Evolutionary conservation across 1,140 invertebrate genomes (phyloP).

Genomic region (Branchinecta lynchi): DNA sequence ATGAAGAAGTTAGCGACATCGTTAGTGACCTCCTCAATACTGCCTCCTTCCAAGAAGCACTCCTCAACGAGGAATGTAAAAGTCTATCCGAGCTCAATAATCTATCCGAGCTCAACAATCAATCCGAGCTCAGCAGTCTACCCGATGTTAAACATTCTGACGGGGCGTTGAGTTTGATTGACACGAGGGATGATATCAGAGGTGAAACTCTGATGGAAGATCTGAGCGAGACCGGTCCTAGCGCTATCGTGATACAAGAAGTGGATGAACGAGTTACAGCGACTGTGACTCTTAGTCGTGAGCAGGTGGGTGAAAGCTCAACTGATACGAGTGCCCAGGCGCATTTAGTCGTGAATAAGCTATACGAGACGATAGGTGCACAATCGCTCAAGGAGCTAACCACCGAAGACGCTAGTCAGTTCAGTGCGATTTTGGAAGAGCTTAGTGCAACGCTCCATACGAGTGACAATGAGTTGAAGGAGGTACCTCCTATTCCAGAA

Average conservation of each 20-base stretch:
- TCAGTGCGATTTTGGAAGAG: conserved; percentile 3
- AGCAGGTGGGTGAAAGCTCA: background rate
- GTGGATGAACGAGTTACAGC: background rate
- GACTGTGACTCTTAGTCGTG: background rate
- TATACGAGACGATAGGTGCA: background rate
- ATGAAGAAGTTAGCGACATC: conserved; percentile 9
- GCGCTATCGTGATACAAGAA: background rate
- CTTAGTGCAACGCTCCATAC: background rate
- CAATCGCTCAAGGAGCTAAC: background rate
- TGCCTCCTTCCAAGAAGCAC: conserved; percentile 2
- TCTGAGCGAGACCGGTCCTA: background rate
- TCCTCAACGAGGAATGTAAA: background rate
- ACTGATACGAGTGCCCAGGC: background rate
- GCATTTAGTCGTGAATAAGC: background rate
- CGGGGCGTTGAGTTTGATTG: too few relatives aligned
- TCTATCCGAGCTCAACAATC: too few relatives aligned
- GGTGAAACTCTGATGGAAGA: background rate
- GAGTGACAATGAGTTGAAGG: background rate
- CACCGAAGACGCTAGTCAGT: background rate
- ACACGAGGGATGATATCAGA: background rate
- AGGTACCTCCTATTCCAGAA: background rate
- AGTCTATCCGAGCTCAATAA: too few relatives aligned
- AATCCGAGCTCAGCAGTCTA: too few relatives aligned
- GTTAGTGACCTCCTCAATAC: background rate
- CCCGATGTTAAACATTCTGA: too few relatives aligned